Percentiles rank a stretch among this genome's conserved stretches.
phyloP scores from a whole-genome alignment of 2,113 vertebrate genomes.

The Xenopus laevis region DNA sequence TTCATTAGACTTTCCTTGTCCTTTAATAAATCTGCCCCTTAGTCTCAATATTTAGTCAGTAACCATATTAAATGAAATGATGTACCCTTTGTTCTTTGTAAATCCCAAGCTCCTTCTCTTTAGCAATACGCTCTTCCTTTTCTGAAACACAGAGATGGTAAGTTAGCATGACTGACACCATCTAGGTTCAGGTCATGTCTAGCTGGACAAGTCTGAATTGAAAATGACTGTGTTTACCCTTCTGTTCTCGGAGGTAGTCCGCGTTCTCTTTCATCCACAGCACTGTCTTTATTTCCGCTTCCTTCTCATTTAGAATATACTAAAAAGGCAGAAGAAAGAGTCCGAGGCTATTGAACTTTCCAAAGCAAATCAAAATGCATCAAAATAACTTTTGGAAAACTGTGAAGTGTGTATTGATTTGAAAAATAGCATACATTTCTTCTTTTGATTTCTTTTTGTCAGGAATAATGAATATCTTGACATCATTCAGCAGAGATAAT shows the following conservation, averaged over 20 bases:
- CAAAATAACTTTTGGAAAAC: not conserved
- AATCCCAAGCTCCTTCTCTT: constrained; percentile 91
- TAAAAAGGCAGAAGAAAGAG: constrained; percentile 48
- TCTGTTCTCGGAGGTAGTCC: constrained; percentile 91
- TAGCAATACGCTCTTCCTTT: constrained; percentile 90
- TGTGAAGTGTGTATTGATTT: not conserved
- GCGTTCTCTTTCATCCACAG: constrained; percentile 94
- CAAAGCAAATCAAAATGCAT: not conserved
- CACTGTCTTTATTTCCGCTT: constrained; percentile 87
- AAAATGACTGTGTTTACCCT: constrained; percentile 66
- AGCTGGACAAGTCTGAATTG: constrained; percentile 36
- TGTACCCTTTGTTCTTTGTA: constrained; percentile 93
- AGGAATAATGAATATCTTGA: no score
- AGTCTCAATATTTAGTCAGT: not conserved
- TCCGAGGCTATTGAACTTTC: not conserved
- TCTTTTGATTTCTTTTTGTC: not conserved
- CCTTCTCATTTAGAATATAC: constrained; percentile 89
- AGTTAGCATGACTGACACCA: constrained; percentile 48
- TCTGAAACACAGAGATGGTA: constrained; percentile 66
- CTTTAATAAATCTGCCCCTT: no score
- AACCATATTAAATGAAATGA: not conserved
- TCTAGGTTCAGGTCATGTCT: constrained; percentile 19
- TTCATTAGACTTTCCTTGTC: no score
- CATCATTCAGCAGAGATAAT: not conserved
- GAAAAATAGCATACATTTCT: not conserved